Conservation (phyloP, 2,888 invertebrate genomes). For the Hetaerina titia region DNA sequence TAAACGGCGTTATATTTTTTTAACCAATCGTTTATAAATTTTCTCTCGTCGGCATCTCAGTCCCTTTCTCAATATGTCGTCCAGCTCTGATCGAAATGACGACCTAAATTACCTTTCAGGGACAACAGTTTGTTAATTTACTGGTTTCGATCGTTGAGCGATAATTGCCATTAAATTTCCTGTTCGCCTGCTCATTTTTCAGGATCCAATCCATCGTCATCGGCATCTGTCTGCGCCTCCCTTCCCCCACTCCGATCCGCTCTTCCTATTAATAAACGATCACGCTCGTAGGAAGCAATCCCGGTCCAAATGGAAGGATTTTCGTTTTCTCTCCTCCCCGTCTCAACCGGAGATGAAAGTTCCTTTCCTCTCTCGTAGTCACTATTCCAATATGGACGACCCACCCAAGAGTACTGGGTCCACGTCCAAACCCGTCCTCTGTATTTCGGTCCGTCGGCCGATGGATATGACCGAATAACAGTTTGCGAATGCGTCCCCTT, state of each 20-base stretch:
- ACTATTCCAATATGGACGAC: background rate
- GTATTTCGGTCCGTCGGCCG: background rate
- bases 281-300: slow-evolving; percentile 17
- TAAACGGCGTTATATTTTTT: too few species aligned
- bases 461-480: background rate
- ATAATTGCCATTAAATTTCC: background rate
- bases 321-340: background rate
- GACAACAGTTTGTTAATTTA: too few species aligned
- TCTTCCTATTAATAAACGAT: background rate
- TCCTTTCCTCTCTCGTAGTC: background rate
- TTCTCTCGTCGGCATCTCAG: too few species aligned
- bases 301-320: slow-evolving; percentile 40
- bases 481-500: background rate
- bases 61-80: too few species aligned
- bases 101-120: too few species aligned
- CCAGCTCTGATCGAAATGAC: too few species aligned
- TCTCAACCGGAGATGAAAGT: slow-evolving; percentile 39
- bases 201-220: background rate
- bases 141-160: background rate
- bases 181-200: background rate
- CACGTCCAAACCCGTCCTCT: background rate
- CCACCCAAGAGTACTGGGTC: background rate
- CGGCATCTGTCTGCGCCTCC: background rate
- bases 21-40: too few species aligned
- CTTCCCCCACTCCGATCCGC: background rate